Evolutionary conservation across 2,888 invertebrate species (phyloP).

Genomic region (Drosophila koepferae): DNA sequence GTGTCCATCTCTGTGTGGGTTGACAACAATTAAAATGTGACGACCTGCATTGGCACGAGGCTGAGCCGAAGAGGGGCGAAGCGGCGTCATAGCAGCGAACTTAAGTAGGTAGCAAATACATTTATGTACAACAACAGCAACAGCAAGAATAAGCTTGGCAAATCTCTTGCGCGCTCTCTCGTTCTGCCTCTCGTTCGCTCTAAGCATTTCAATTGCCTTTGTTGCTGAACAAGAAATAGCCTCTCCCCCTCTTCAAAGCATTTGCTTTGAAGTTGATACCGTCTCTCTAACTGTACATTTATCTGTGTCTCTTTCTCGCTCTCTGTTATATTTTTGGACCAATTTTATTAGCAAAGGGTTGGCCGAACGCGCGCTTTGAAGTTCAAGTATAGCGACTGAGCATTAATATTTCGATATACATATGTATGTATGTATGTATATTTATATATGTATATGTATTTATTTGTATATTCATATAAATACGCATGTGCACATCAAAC

Average conservation of each 20-base stretch:
- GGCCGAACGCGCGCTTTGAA: slow-evolving; percentile 63
- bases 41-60: slow-evolving; percentile 36
- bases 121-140: slow-evolving; percentile 36
- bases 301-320: slow-evolving; percentile 21
- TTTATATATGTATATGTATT: neutral
- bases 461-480: neutral
- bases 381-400: slow-evolving; percentile 68
- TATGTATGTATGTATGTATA: neutral
- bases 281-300: slow-evolving; percentile 21
- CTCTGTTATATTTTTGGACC: slow-evolving; percentile 64
- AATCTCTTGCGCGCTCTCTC: slow-evolving; percentile 30
- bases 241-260: slow-evolving; percentile 25
- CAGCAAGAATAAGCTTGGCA: slow-evolving; percentile 15
- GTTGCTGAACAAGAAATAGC: slow-evolving; percentile 43
- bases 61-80: neutral
- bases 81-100: slow-evolving; percentile 27
- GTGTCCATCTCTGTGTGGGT: slow-evolving; percentile 71
- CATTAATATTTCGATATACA: slow-evolving; percentile 58
- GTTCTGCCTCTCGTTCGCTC: neutral
- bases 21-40: slow-evolving; percentile 76
- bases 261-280: slow-evolving; percentile 62
- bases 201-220: slow-evolving; percentile 63
- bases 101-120: slow-evolving; percentile 68
- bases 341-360: slow-evolving; percentile 78
- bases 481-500: slow-evolving; percentile 37